Evolutionary conservation across 2,797 vertebrate genomes (phyloP).

Genomic region (Rhinichthys osculus): DNA sequence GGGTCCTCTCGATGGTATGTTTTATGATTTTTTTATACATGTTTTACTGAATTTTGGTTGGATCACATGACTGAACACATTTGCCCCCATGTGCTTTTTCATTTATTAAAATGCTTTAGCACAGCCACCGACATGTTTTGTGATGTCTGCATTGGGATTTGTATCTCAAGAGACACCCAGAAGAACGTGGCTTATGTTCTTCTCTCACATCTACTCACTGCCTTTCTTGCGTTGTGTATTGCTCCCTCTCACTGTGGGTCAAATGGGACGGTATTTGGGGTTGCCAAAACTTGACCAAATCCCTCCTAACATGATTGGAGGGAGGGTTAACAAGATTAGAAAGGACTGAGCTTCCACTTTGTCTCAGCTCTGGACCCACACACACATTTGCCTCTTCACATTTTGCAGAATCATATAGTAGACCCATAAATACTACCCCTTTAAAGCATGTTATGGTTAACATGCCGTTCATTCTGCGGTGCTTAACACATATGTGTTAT

Average conservation of each 20-base stretch:
- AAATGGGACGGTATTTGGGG: constrained; percentile 36
- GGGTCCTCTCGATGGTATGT: background rate
- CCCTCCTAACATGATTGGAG: constrained; percentile 48
- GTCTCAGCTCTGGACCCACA: background rate
- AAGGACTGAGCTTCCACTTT: constrained; percentile 44
- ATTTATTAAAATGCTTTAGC: background rate
- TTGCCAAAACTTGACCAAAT: constrained; percentile 54
- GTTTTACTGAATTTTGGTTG: background rate
- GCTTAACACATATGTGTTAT: background rate
- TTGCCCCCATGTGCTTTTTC: background rate
- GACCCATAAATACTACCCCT: background rate
- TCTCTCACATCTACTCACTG: background rate
- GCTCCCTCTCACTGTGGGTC: constrained; percentile 28
- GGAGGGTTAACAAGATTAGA: constrained; percentile 58
- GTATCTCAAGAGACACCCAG: background rate
- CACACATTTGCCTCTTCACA: background rate
- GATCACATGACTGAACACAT: background rate
- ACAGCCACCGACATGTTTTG: background rate
- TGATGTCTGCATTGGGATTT: background rate
- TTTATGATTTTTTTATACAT: background rate
- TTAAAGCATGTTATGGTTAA: background rate
- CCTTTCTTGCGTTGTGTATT: constrained; percentile 17
- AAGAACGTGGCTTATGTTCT: background rate
- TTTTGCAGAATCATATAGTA: background rate
- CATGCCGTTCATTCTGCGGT: background rate